Evolutionary conservation across 1,140 invertebrate genomes (phyloP), one percentile per base, ranked within the genome.

Genomic region (Ips nitidus): DNA sequence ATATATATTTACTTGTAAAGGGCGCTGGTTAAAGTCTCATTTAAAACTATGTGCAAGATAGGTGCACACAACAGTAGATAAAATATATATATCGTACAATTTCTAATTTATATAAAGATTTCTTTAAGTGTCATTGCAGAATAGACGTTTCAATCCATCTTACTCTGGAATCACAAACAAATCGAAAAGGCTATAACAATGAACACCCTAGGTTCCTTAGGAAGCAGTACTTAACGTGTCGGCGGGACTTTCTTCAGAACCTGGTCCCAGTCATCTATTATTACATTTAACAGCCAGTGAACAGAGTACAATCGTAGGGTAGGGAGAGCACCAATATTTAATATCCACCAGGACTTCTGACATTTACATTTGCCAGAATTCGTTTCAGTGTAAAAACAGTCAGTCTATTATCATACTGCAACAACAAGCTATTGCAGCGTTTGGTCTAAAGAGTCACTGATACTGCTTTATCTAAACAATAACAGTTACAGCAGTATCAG

Each of bases 1-100:
- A 22, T 22, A 22, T 22, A 22, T 22, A 22, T 22, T 22, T 22
- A 22, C 22, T 22, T 22, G 6, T 36, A 2, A 59, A 59, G 8
- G 57, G 57, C 57, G 57, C 57, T 41, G 8, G 8, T 36, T 59
- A 40, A 65, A 63, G 39, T 58, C 59, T 40, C 38, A 62, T 63
- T 67, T 75, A 75, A 78, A 76, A 75, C 78, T 79, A 80, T 80
- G 79, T 80, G 79, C 79, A 80, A 80, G 76, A 75, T 75, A 77
- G 74, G 79, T 80, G 79, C 77, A 79, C 79, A 80, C 77, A 79
- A 80, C 79, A 80, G 78, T 80, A 80, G 78, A 79, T 79, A 80
- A 80, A 79, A 80, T 80, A 80, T 80, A 80, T 77, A 75, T 77
- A 75, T 73, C 69, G 75, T 77, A 75, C 76, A 76, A 77, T 76